Evolutionary conservation across 2,113 vertebrate species (phyloP).

Genomic region (Ophthalmolycus amberensis): DNA sequence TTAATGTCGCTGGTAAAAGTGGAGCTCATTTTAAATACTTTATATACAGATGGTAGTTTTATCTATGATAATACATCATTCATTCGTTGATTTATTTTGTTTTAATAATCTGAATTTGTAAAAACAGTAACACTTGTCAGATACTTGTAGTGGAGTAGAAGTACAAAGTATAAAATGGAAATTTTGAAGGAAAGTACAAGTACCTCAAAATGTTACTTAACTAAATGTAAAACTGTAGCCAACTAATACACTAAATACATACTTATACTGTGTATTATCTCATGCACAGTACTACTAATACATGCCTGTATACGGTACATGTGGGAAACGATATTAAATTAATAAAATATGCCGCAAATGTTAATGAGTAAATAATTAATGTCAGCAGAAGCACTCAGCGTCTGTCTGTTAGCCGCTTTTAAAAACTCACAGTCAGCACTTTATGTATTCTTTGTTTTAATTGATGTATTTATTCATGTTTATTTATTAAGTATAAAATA

Average conservation of each 20-base stretch:
- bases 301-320: background rate
- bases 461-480: background rate
- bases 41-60: too few relatives aligned
- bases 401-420: background rate
- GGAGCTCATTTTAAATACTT: too few relatives aligned
- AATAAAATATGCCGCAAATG: slow-evolving; percentile 6
- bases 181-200: too few relatives aligned
- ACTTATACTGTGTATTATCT: background rate
- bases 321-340: background rate
- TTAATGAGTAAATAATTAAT: slow-evolving; percentile 50
- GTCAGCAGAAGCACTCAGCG: slow-evolving; percentile 28
- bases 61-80: too few relatives aligned
- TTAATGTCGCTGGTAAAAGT: too few relatives aligned
- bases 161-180: background rate
- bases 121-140: background rate
- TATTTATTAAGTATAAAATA: background rate
- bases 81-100: too few relatives aligned
- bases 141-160: background rate
- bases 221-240: background rate
- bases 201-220: too few relatives aligned
- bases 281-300: background rate
- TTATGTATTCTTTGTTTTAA: background rate
- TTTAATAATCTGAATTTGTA: too few relatives aligned
- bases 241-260: background rate
- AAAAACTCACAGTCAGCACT: slow-evolving; percentile 25